A percentile compares a stretch with the other conserved stretches of the same genome.
Evolutionary conservation across 2,888 invertebrate genomes (phyloP).

Genomic region (Pheosia gnoma): DNA sequence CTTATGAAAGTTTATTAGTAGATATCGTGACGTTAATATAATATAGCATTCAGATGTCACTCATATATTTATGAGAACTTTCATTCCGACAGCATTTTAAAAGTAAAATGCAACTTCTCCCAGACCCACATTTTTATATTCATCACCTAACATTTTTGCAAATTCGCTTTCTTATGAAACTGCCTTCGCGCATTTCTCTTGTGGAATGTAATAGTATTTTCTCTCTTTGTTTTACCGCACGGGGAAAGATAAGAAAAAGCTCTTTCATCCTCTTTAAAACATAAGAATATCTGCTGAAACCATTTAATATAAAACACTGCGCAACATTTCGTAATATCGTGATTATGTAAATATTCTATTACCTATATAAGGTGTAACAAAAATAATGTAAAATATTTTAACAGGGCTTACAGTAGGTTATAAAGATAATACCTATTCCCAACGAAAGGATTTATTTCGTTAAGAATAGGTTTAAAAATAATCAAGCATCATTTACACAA

Average conservation of each 20-base stretch:
- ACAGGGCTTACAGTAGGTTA: too few relatives aligned
- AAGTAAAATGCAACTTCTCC: conserved; percentile 27
- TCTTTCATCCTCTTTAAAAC: background rate
- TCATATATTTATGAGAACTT: conserved; percentile 21
- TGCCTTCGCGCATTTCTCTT: conserved; percentile 7
- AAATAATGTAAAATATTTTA: too few relatives aligned
- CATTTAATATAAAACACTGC: too few relatives aligned
- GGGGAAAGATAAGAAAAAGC: background rate
- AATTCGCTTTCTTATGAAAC: conserved; percentile 19
- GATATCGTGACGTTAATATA: background rate
- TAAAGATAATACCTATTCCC: too few relatives aligned
- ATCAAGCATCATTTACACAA: too few relatives aligned
- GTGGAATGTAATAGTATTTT: background rate
- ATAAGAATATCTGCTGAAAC: background rate
- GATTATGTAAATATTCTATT: too few relatives aligned
- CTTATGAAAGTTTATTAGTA: background rate
- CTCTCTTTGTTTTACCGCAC: background rate
- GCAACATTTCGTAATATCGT: too few relatives aligned
- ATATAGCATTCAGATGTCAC: background rate
- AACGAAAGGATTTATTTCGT: too few relatives aligned
- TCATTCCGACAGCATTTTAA: conserved; percentile 27
- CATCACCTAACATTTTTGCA: conserved; percentile 13
- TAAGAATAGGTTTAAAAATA: too few relatives aligned
- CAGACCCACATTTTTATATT: conserved; percentile 26
- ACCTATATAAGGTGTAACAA: too few relatives aligned